phyloP scores from a whole-genome alignment of 2,888 invertebrate genomes.

The Parnassius orleans region DNA sequence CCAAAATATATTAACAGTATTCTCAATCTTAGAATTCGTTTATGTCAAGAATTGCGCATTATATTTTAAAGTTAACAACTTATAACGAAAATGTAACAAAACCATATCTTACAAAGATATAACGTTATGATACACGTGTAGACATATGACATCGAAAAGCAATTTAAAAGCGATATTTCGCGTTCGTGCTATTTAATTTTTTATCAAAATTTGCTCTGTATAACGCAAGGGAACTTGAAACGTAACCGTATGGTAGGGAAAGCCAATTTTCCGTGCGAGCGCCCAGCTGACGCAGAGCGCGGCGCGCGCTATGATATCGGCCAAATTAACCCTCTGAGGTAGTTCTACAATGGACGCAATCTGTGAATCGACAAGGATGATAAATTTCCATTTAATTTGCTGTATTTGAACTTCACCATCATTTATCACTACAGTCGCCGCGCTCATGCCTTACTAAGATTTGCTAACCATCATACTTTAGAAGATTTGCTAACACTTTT shows the following conservation, averaged over 20 bases:
- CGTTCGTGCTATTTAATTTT: conserved; percentile 48
- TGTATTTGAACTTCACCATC: too few relatives aligned
- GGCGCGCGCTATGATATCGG: conserved; percentile 56
- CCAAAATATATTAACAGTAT: too few relatives aligned
- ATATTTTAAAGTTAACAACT: not conserved
- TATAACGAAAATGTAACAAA: conserved; percentile 1
- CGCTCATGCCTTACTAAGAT: too few relatives aligned
- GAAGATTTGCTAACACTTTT: too few relatives aligned
- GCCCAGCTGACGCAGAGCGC: conserved; percentile 61
- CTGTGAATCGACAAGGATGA: not conserved
- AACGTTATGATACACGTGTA: conserved; percentile 5
- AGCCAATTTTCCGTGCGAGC: conserved; percentile 75
- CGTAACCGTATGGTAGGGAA: conserved; percentile 67
- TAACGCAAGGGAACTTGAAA: conserved; percentile 64
- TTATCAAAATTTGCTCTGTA: conserved; percentile 44
- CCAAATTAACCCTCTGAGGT: conserved; percentile 65
- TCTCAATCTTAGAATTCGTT: too few relatives aligned
- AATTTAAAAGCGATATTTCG: conserved; percentile 42
- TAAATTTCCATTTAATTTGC: not conserved
- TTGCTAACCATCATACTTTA: too few relatives aligned
- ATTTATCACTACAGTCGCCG: too few relatives aligned
- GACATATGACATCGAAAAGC: conserved; percentile 34
- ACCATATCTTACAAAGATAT: conserved; percentile 8
- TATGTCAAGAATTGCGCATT: not conserved
- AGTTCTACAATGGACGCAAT: conserved; percentile 48